Evolutionary conservation across 2,113 vertebrate genomes (phyloP).

Genomic region (Crotalus helleri): DNA sequence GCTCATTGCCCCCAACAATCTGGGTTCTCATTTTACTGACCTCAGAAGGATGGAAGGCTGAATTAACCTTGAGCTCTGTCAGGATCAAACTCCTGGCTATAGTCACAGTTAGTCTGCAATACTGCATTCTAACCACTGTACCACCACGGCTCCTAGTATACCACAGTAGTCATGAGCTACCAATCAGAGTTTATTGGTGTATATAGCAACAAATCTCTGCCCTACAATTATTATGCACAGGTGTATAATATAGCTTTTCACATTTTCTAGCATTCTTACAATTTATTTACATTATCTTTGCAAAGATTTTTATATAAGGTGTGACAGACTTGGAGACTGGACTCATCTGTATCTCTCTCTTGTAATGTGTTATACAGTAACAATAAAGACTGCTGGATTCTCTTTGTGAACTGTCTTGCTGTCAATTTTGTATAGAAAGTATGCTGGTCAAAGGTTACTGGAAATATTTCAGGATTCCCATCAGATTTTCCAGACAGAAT

Average conservation of each 20-base stretch:
- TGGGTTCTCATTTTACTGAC: too few relatives aligned
- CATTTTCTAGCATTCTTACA: background rate
- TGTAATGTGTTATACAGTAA: background rate
- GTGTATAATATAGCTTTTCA: background rate
- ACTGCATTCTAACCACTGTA: too few relatives aligned
- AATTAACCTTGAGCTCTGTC: too few relatives aligned
- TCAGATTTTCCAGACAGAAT: background rate
- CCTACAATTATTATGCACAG: background rate
- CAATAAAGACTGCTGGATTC: background rate
- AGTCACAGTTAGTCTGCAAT: too few relatives aligned
- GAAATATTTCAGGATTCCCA: background rate
- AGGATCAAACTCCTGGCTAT: too few relatives aligned
- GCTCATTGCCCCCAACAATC: too few relatives aligned
- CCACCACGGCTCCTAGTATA: too few relatives aligned
- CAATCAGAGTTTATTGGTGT: background rate
- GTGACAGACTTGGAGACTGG: background rate
- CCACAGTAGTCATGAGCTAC: background rate
- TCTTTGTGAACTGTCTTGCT: background rate
- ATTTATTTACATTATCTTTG: background rate
- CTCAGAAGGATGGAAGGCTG: too few relatives aligned
- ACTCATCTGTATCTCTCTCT: background rate
- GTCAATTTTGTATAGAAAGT: background rate
- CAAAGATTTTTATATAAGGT: background rate
- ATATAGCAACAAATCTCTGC: background rate
- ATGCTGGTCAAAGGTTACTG: background rate